These are phyloP conservation scores for Fukomys damarensis DNA, from an alignment of 2,113 vertebrate genomes.

Conservation along the genomic window DNA sequence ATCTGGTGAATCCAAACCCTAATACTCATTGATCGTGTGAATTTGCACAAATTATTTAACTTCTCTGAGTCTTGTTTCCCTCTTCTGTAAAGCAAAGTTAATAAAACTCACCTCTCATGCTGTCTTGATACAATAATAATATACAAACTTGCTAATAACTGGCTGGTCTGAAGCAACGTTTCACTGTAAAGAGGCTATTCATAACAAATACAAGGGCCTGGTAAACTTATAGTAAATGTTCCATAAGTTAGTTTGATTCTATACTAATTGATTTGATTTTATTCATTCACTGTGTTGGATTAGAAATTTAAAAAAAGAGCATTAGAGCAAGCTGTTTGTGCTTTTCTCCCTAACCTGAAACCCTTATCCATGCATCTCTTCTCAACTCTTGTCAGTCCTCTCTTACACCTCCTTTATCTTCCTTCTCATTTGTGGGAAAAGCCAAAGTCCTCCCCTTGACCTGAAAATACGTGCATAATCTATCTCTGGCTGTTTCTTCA, in stretches of 20 bases:
- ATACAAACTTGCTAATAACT: background rate
- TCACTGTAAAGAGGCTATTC: background rate
- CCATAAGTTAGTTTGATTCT: background rate
- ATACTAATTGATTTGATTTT: background rate
- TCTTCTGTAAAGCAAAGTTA: background rate
- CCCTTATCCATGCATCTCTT: background rate
- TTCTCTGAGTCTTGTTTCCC: background rate
- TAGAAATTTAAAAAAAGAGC: background rate
- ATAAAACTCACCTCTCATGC: background rate
- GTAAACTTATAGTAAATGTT: background rate
- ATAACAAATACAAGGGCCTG: background rate
- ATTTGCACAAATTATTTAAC: background rate
- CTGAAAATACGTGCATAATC: background rate
- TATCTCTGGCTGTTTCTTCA: background rate
- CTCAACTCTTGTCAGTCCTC: background rate
- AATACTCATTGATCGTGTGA: background rate
- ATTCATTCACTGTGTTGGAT: background rate
- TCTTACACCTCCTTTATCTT: background rate
- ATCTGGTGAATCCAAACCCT: background rate
- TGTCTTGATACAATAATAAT: background rate
- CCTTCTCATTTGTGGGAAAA: background rate
- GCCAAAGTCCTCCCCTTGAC: background rate
- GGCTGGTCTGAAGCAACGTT: background rate
- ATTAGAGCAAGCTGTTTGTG: background rate
- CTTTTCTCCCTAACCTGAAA: background rate